A percentile compares a stretch with the other conserved stretches of the same genome.
These are phyloP conservation scores for Podargus strigoides DNA, from an alignment of 2,797 vertebrate species.

Conservation along the genomic window DNA sequence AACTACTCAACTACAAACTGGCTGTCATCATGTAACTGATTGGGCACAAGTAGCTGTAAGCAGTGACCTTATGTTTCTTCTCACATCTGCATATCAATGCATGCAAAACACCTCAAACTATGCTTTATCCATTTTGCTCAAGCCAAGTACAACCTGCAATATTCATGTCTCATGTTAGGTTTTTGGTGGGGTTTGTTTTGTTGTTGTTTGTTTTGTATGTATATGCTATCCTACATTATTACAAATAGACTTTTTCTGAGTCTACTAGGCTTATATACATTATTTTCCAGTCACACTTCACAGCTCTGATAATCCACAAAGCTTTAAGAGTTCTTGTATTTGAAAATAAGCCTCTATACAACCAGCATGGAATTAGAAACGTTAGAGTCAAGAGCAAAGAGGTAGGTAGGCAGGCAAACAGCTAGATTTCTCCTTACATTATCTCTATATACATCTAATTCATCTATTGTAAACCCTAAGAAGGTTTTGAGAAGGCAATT, in stretches of 20 bases:
- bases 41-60: background rate
- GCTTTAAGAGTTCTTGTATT: background rate
- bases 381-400: background rate
- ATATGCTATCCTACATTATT: background rate
- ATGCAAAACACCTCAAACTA: background rate
- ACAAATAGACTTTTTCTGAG: background rate
- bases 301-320: background rate
- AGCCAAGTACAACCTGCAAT: background rate
- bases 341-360: background rate
- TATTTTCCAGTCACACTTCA: background rate
- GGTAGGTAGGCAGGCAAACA: background rate
- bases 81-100: background rate
- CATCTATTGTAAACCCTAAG: background rate
- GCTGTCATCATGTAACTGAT: background rate
- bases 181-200: background rate
- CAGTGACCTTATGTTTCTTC: background rate
- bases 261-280: background rate
- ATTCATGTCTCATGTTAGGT: accelerated
- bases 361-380: background rate
- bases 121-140: background rate
- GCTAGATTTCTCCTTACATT: background rate
- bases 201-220: too few species aligned
- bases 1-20: background rate
- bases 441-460: background rate
- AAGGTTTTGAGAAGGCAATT: background rate